Evolutionary conservation across 2,888 invertebrate genomes (phyloP).

Genomic region (Rhagophthalmus giganteus): DNA sequence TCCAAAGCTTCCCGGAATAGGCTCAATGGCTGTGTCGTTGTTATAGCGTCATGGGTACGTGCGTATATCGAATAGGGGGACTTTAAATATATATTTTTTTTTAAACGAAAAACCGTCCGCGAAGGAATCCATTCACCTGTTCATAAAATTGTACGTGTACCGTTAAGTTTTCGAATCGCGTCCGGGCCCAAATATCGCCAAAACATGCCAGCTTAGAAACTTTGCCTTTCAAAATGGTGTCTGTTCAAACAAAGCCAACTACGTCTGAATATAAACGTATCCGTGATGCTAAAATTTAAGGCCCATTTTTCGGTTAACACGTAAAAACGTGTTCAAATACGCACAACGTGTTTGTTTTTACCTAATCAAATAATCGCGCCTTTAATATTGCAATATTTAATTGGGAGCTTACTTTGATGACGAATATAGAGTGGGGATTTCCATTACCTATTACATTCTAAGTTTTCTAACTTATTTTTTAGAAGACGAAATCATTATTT

Average conservation of each 20-base stretch:
- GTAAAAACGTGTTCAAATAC: not conserved
- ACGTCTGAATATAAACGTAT: constrained; percentile 9
- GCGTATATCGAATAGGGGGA: constrained; percentile 9
- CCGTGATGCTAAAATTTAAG: not conserved
- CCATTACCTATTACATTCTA: constrained; percentile 11
- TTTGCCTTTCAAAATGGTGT: constrained; percentile 70
- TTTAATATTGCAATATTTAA: constrained; percentile 25
- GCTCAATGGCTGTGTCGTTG: constrained; percentile 38
- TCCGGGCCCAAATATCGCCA: constrained; percentile 4
- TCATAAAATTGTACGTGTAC: not conserved
- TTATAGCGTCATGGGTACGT: constrained; percentile 48
- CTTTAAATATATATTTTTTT: not conserved
- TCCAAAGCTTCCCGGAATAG: constrained; percentile 61
- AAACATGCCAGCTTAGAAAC: constrained; percentile 33
- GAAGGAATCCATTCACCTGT: not conserved
- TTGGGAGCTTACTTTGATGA: constrained; percentile 14
- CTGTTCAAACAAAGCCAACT: constrained; percentile 55
- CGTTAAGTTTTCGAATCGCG: constrained; percentile 1
- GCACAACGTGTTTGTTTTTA: constrained; percentile 11
- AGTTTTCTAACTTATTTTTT: constrained; percentile 2
- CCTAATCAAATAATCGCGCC: constrained; percentile 20
- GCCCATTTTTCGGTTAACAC: not conserved
- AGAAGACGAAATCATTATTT: too few species aligned
- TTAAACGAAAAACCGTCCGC: not conserved
- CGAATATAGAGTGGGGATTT: constrained; percentile 27